These are phyloP conservation scores for Diachasmimorpha longicaudata DNA, from an alignment of 1,140 invertebrate genomes.

Conservation along the genomic window DNA sequence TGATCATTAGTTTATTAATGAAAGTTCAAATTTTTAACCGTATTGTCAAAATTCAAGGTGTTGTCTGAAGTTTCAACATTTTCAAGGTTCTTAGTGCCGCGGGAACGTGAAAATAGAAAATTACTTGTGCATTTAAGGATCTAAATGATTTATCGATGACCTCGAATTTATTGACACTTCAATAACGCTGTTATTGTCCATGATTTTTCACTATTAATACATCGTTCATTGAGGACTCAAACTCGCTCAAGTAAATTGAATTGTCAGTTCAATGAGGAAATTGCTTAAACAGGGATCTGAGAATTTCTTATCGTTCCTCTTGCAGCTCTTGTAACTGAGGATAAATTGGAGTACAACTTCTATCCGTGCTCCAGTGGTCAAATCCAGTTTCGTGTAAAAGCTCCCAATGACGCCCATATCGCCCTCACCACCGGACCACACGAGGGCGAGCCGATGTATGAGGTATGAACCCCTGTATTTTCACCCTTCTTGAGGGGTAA, in stretches of 20 bases:
- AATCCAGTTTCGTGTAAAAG: slow-evolving; percentile 76
- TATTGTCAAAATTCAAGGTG: too few species aligned
- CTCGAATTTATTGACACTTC: background rate
- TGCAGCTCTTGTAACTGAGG: slow-evolving; percentile 76
- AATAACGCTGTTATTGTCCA: background rate
- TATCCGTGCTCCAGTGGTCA: slow-evolving; percentile 71
- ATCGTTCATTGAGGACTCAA: background rate
- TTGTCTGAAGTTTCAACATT: too few species aligned
- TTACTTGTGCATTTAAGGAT: too few species aligned
- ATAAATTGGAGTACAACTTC: slow-evolving; percentile 82
- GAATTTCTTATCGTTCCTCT: slow-evolving; percentile 39
- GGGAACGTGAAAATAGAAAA: too few species aligned
- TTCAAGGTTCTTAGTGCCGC: too few species aligned
- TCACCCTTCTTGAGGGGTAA: too few species aligned
- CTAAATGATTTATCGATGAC: too few species aligned
- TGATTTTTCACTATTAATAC: background rate
- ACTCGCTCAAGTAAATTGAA: background rate
- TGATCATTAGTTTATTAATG: too few species aligned
- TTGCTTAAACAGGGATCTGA: background rate
- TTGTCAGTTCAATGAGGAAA: background rate
- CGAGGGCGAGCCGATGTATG: slow-evolving; percentile 76
- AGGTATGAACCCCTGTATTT: slow-evolving; percentile 60
- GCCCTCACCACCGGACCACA: slow-evolving; percentile 72
- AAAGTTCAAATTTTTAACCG: too few species aligned
- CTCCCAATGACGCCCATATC: slow-evolving; percentile 81